Base-by-base conservation (phyloP, 92 coral and sea anemone species). In the Umimayanthus chanpuru region DNA sequence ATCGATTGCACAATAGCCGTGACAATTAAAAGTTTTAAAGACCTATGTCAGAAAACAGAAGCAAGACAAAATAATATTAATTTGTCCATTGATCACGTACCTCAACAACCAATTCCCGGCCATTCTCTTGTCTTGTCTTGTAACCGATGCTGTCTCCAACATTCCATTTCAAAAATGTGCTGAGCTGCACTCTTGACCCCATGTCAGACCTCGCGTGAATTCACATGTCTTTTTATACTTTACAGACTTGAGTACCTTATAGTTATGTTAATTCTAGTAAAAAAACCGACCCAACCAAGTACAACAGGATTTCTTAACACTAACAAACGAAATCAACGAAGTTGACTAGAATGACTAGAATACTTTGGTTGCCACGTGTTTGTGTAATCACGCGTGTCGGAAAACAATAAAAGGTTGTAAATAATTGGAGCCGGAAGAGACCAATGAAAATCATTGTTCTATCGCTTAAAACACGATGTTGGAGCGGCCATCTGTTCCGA, bases 1-100 rank as follows among this genome's bases (percentile, higher is more conserved):
- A 81, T 81, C 74, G 73, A 81, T 61, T 61, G 73, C 85, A 81
- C 85, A 81, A 81, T 81, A 81, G 50, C 85, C 53, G 73, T 81
- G 53, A 81, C 73, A 81, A 81, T 81, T 80, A 80, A 80, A 80
- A 80, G 84, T 58, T 32, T 80, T 58, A 80, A 44, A 80, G 85
- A n/a, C 29, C 58, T 80, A 80, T 80, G 85, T 38, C 85, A 16
- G 85, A 80, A 80, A 80, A 56, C 85, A 80, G 85, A 53, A 80
- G 85, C 82, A 79, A 79, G 68, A 53, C 82, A 28, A 2, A 79
- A 49, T 14, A 12, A 11, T 75, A 75, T 75, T 32, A 32, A 32
- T 75, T 75, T 75, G 79, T 75, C 23, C 79, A 75, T 12, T 75
- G 79, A 38, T 16, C 50, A 53, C 82, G 70, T 53, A 79, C 82